Evolutionary conservation across 37 sponge, comb jelly and placozoan genomes (phyloP), one percentile per base, ranked within the genome.

Genomic region (Aphrocallistes beatrix): DNA sequence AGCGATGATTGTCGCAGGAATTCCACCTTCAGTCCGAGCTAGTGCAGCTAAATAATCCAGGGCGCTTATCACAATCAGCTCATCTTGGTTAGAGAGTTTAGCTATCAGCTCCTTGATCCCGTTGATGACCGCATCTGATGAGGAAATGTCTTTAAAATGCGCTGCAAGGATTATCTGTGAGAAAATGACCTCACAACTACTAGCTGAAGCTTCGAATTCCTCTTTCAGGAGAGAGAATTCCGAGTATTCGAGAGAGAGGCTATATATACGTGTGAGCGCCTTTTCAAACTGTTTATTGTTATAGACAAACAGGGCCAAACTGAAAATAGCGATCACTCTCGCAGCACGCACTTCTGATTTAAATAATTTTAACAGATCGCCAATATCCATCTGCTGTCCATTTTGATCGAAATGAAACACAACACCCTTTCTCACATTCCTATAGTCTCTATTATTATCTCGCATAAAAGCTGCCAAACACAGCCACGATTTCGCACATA

Each of bases 1-100:
- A 1, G 17, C 50, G 50, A 86, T 39, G 10, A 87, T 40, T 21
- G 88, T 45, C 19, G 83, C 88, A 6, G 88, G 51, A 9, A 87
- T 87, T 36, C 88, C 88, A 19, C 39, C 51, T 37, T 40, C 34
- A 13, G 88, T 87, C 34, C 84, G 88, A 8, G 36, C 48, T 21
- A 87, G 84, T 17, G 85, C 84, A 36, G 88, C 88, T 13, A 87
- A 13, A n/a, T 17, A 45, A 42, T 86, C 51, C 47, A 85, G 39
- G 8, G 84, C 10, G 23, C 36, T 17, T 1, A 87, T 87, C 36
- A 60, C 21, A 28, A 60, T 13, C 6, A 60, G 75, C 34, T 60
- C 75, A 60, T 13, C n/a, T 19, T 1, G 25, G 34, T 60, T 30
- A 6, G 75, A 60, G 10, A 60, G 34, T 8, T 25, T 19, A 30